Conservation (phyloP, 2,113 vertebrate genomes). For the Misgurnus anguillicaudatus region DNA sequence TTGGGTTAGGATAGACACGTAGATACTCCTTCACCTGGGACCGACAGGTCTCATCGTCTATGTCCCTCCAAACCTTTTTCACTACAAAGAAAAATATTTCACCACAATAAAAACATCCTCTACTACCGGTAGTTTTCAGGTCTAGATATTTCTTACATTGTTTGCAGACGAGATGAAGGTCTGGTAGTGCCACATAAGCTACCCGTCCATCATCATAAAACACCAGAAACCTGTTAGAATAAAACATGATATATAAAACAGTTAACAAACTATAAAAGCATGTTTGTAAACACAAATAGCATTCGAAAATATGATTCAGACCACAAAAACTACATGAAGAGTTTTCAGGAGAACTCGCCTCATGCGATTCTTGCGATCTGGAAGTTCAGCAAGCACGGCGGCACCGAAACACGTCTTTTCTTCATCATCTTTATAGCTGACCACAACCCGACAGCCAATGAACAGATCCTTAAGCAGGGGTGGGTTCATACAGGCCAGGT, state of each 20-base stretch:
- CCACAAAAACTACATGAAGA: neutral
- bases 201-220: conserved; percentile 86
- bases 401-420: conserved; percentile 78
- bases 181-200: conserved; percentile 79
- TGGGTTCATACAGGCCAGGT: conserved; percentile 80
- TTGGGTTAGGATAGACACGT: conserved; percentile 80
- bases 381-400: conserved; percentile 86
- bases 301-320: no score
- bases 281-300: neutral
- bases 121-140: neutral
- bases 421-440: conserved; percentile 71
- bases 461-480: conserved; percentile 71
- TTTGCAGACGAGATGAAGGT: conserved; percentile 80
- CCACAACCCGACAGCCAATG: conserved; percentile 86
- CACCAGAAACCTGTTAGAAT: conserved; percentile 82
- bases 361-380: conserved; percentile 83
- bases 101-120: neutral
- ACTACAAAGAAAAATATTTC: conserved; percentile 67
- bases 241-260: neutral
- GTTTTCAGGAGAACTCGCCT: conserved; percentile 70
- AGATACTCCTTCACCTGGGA: conserved; percentile 85
- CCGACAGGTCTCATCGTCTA: conserved; percentile 76
- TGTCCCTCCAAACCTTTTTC: conserved; percentile 82
- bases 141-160: conserved; percentile 79
- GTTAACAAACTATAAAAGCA: neutral